Percentiles rank a stretch among this genome's conserved stretches.
phyloP scores from a whole-genome alignment of 2,797 vertebrate genomes.

The Leucoraja ocellata region DNA sequence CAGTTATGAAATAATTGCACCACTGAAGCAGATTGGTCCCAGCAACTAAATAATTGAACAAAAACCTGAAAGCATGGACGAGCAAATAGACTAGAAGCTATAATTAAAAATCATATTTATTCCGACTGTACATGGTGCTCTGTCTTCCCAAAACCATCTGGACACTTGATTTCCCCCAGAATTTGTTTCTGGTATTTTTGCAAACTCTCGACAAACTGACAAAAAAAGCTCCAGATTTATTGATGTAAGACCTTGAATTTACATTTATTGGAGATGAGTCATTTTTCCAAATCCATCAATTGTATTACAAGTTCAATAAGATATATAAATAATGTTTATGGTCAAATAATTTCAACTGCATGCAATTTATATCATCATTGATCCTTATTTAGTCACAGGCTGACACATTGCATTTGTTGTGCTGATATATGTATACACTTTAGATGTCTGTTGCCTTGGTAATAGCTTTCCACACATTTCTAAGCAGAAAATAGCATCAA shows the following conservation, averaged over 20 bases:
- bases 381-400: constrained; percentile 18
- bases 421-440: neutral
- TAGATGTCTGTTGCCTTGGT: neutral
- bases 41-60: neutral
- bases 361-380: neutral
- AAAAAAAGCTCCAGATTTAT: neutral
- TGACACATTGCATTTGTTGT: neutral
- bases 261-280: neutral
- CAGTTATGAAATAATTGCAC: neutral
- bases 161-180: neutral
- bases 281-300: constrained; percentile 8
- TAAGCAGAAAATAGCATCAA: neutral
- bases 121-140: neutral
- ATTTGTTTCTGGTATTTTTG: neutral
- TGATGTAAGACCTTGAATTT: neutral
- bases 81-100: neutral
- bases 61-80: neutral
- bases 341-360: constrained; percentile 1
- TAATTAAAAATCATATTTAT: neutral
- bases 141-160: neutral
- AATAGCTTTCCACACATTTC: neutral
- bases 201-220: neutral
- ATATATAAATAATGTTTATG: constrained; percentile 10
- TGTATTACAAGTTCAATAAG: constrained; percentile 5
- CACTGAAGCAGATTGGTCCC: neutral